Conservation (phyloP, 1,140 invertebrate species). For the Riptortus pedestris region DNA sequence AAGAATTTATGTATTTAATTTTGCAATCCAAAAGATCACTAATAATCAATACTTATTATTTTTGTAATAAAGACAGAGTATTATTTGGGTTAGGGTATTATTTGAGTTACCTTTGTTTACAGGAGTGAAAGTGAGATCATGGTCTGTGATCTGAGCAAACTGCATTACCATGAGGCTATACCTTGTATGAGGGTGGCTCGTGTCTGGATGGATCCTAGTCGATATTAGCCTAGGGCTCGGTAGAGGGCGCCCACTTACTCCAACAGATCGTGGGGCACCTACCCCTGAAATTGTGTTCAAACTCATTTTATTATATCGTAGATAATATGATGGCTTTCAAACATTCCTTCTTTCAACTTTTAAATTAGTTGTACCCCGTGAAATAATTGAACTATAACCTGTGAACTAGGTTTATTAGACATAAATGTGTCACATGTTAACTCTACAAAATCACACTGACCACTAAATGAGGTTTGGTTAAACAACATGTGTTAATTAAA, state of each 20-base stretch:
- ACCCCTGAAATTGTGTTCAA: slow-evolving; percentile 43
- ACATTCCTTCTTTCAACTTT: too few species aligned
- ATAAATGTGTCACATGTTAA: too few species aligned
- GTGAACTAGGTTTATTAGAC: too few species aligned
- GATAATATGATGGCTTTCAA: neutral
- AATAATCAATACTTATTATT: too few species aligned
- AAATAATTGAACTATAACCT: too few species aligned
- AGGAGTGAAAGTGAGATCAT: slow-evolving; percentile 85
- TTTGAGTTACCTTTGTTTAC: slow-evolving; percentile 69
- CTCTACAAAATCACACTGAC: too few species aligned
- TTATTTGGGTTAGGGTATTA: too few species aligned
- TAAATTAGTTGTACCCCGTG: slow-evolving; percentile 41
- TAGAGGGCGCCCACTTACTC: slow-evolving; percentile 58
- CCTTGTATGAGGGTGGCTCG: slow-evolving; percentile 72
- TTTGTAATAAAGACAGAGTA: too few species aligned
- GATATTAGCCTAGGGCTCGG: slow-evolving; percentile 78
- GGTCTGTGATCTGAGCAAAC: slow-evolving; percentile 83
- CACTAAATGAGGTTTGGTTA: too few species aligned
- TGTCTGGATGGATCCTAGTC: slow-evolving; percentile 74
- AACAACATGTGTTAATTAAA: too few species aligned
- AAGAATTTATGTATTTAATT: too few species aligned
- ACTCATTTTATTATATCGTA: neutral
- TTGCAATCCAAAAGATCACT: too few species aligned
- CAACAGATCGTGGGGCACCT: slow-evolving; percentile 58
- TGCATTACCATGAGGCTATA: slow-evolving; percentile 89